Base-by-base conservation (phyloP, 2,113 vertebrate genomes). In the Megaceryle torquata region DNA sequence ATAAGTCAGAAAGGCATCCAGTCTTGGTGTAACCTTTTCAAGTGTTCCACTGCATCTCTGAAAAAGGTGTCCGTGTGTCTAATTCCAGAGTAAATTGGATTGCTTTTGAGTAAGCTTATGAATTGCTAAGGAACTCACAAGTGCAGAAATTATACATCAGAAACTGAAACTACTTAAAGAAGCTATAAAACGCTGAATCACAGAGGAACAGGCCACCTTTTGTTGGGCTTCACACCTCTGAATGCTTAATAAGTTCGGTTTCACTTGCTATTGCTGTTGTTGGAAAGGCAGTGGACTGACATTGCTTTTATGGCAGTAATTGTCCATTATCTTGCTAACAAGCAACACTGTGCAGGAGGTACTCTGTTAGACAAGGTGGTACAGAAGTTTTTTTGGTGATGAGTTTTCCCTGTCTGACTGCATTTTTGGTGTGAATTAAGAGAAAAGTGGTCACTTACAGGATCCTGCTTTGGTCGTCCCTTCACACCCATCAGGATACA, bases 191-290 rank as follows among this genome's bases (percentile, higher is more conserved):
- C 44, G 65, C n/a, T 57, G 57, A 85, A 85, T 85, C 63, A 33
- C 37, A 35, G 35, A 61, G 70, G 39, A 84, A 5, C 57, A 79
- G 44, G 24, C 16, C 41, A 41, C 82, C 67, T 82, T 95, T 95
- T 89, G 88, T 87, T 89, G n/a, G 59, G n/a, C 63, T 92, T 94
- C 87, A 91, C 89, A 89, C 87, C 54, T 87, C 78, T 96, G 74
- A 94, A 85, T 92, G 63, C 70, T 82, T 95, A 79, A 93, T 94
- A 46, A 33, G 37, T 74, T 95, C 35, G 21, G 74, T 44, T 95
- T 95, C 57, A 26, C 61, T 65, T 85, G 67, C 29, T 90, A 5
- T 74, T 89, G 28, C 11, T 91, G 54, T 67, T 37, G 29, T 31
- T 53, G 78, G 53, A 67, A 95, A 54, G 26, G 44, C 20, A 74